Evolutionary conservation across 1,140 invertebrate species (phyloP), one percentile per base, ranked within the genome.

Genomic region (Drosophila subpulchrella): DNA sequence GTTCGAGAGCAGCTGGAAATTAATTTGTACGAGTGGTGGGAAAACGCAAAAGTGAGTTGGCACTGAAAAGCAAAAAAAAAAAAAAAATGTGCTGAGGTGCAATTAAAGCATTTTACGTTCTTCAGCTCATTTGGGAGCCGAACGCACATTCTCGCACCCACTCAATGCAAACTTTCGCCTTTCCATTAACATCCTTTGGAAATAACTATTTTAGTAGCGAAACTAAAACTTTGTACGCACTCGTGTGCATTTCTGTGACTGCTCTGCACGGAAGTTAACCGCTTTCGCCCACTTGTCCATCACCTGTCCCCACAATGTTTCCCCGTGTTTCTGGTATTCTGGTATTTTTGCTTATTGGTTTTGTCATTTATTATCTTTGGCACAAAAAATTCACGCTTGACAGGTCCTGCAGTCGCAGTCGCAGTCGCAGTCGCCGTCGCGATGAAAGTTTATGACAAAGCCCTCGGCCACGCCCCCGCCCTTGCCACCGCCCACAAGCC

Each of bases 361-460:
- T 41, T 78, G 80, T 82, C 79, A 63, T 60, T 65, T 71, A 83
- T 78, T 81, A 72, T 78, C 63, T 78, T 70, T 75, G 70, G 56
- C 78, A 78, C 41, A 75, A 70, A 71, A 71, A 74, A 85, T 75
- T 85, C 59, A 85, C 78, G 67, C 81, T 77, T 85, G 81, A 85
- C 77, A 78, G 74, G 44, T 74, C 46, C 65, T 48, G n/a, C 48
- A 41, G 36, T 44, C 46, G 50, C 76, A 55, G 44, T 58, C 32
- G 44, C 68, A 39, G 38, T 34, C 47, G 50, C 76, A 55, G 44
- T 58, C 32, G 44, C 68, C 34, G 38, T 34, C 47, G 77, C 39
- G 77, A 73, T 85, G 67, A 77, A 85, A 84, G 63, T 84, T 84
- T 84, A 85, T 74, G 81, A 85, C 81, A 85, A 84, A 77, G 81